Evolutionary conservation across 2,888 invertebrate genomes (phyloP), one percentile per base, ranked within the genome.

Genomic region (Operophtera brumata): DNA sequence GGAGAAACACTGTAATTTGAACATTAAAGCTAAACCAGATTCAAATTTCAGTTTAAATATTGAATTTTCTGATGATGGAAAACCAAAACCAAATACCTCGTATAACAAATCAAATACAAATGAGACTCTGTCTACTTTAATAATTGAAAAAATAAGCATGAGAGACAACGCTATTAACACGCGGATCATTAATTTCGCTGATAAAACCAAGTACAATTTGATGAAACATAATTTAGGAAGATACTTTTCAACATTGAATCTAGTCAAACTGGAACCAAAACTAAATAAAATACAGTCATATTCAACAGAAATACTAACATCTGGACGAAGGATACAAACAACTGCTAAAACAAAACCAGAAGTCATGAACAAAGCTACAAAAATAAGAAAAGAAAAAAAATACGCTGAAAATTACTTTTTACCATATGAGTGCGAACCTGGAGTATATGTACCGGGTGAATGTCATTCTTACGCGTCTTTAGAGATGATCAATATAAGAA

Each of bases 361-460:
- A 13, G 32, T 39, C 10, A 57, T 61, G n/a, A 46, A 65, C 43
- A 64, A 59, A 54, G 37, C 37, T 30, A 52, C 44, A 40, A 36
- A 48, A 48, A 57, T 48, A 52, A 47, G 35, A 12, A 37, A 53
- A n/a, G 9, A 11, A 30, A 54, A 46, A 37, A 54, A 49, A 5
- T 47, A 39, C 37, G 47, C 54, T 34, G 53, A 47, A 42, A 57
- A 49, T 36, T 14, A 50, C 42, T 45, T 65, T 26, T 39, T 66
- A n/a, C 65, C 74, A 6, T 67, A 69, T 55, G 71, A 72, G 59
- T 77, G 74, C 59, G 73, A 76, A 49, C 71, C 70, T 30, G 70
- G 67, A 28, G 48, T 71, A 30, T 77, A 76, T 59, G 39, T 65
- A 44, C 71, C 74, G 35, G 67, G 64, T 35, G 50, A 68, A 49